phyloP scores from a whole-genome alignment of 2,113 vertebrate genomes.

The Notechis scutatus region DNA sequence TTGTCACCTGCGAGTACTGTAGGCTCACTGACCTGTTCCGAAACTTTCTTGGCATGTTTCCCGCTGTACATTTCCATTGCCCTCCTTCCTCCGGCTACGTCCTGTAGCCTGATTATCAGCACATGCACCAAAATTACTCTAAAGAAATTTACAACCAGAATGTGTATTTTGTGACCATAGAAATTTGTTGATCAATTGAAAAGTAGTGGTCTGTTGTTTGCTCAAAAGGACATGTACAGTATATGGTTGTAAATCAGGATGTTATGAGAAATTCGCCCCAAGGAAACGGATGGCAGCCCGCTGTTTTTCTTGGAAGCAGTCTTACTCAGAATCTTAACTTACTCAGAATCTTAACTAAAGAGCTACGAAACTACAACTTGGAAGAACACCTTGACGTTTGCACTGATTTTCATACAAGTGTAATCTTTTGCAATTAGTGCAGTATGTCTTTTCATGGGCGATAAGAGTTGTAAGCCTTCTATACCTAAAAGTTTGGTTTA shows the following conservation, averaged over 20 bases:
- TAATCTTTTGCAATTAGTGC: background rate
- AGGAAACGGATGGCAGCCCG: too few relatives aligned
- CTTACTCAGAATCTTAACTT: background rate
- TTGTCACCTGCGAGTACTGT: slow-evolving; percentile 7
- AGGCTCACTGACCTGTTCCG: background rate
- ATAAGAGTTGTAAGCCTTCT: background rate
- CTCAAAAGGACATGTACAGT: background rate
- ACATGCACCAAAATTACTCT: background rate
- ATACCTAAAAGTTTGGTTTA: background rate
- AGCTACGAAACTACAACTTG: background rate
- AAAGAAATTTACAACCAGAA: background rate
- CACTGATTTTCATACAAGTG: background rate
- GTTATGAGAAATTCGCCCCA: too few relatives aligned
- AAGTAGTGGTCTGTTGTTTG: background rate
- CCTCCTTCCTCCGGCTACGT: background rate
- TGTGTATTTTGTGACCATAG: background rate
- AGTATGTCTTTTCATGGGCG: background rate
- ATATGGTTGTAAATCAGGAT: too few relatives aligned
- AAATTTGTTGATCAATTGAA: background rate
- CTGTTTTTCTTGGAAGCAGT: background rate
- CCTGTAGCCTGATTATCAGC: background rate
- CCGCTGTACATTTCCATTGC: background rate
- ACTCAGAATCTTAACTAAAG: background rate
- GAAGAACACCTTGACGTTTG: background rate
- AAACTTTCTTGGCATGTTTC: background rate